A percentile compares a stretch with the other conserved stretches of the same genome.
These are phyloP conservation scores for Gambusia holbrooki DNA, from an alignment of 2,113 vertebrate genomes.

Conservation along the genomic window DNA sequence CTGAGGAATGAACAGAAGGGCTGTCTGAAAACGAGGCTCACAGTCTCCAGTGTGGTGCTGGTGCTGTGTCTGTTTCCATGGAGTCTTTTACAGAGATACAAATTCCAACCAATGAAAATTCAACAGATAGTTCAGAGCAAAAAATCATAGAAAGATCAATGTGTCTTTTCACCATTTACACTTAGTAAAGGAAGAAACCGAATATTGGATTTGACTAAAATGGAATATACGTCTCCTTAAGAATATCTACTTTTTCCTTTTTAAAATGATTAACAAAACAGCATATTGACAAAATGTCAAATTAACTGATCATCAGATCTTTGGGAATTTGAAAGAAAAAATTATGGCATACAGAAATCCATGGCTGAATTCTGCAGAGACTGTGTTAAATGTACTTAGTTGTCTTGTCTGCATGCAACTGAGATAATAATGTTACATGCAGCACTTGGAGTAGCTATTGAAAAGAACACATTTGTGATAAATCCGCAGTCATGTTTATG, in stretches of 20 bases:
- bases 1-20: slow-evolving; percentile 24
- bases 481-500: neutral
- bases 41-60: neutral
- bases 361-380: neutral
- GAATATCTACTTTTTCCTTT: neutral
- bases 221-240: too few species aligned
- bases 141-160: neutral
- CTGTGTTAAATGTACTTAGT: neutral
- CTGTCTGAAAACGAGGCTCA: slow-evolving; percentile 29
- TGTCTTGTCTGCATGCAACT: neutral
- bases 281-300: neutral
- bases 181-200: neutral
- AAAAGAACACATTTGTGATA: too few species aligned
- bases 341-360: neutral
- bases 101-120: slow-evolving; percentile 3
- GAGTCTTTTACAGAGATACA: neutral
- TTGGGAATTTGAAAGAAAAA: neutral
- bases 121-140: neutral
- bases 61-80: neutral
- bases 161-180: neutral
- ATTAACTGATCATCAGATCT: neutral
- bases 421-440: neutral
- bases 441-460: neutral
- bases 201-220: neutral
- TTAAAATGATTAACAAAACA: neutral